Base-by-base conservation (phyloP, 2,797 vertebrate genomes). In the Pseudocheirus occidentalis region DNA sequence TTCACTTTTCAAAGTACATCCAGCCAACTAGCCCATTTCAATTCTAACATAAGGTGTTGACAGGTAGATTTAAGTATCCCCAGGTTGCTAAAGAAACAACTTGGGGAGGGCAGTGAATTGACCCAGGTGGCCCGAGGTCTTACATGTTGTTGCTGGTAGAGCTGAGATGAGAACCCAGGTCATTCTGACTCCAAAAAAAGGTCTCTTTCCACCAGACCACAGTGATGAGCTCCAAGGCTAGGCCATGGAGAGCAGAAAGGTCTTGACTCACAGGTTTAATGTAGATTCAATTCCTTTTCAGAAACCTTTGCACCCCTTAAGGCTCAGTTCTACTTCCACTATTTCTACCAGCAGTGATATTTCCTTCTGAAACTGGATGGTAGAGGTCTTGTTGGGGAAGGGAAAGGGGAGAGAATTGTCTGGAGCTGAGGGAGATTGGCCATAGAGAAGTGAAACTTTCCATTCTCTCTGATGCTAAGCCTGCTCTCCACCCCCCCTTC, bases 371-470 rank as follows among this genome's bases (percentile, higher is more conserved):
- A 1, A 87, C 24, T 87, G 40, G 24, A 12, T 28, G 28, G 59
- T 14, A 9, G n/a, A 18, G 40, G 21, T 50, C 40, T 87, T 87
- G 9, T 50, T 50, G 73, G 40, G 21, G 73, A 34, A 87, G 73
- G 73, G 40, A 87, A 87, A 87, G 40, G 56, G 66, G 73, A 94
- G 24, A 66, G 91, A 3, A 46, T 50, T 24, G 28, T 62, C 62
- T 93, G 92, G 56, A 92, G 55, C 34, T 46, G 94, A 28, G 90
- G 90, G 6, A 7, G 6, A 34, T 0, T 29, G 18, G 56, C 31
- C 1, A 29, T 66, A 92, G 94, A 90, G 94, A 96, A 97, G 13
- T 62, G 94, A 96, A 93, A 95, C 91, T 46, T 28, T 92, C 13
- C 50, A 11, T n/a, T 62, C 52, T 29, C 18, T n/a, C 52, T 87